Conservation (phyloP, 2,888 invertebrate genomes). For the Torymus tubicola region DNA sequence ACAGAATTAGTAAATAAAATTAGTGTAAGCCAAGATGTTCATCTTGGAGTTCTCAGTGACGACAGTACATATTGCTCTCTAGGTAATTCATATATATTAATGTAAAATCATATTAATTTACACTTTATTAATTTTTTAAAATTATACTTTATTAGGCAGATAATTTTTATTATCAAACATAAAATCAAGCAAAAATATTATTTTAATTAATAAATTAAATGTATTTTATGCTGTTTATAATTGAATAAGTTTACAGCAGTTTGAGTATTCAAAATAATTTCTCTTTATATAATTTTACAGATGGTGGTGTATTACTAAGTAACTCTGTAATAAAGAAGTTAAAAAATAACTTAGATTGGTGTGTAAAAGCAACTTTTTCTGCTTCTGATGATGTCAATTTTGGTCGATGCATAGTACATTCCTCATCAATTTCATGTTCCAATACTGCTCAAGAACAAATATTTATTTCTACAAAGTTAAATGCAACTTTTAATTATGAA, state of each 20-base stretch:
- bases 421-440: slow-evolving; percentile 82
- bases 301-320: slow-evolving; percentile 92
- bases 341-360: slow-evolving; percentile 90
- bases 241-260: too few species aligned
- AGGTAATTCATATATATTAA: slow-evolving; percentile 75
- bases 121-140: too few species aligned
- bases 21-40: slow-evolving; percentile 90
- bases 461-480: slow-evolving; percentile 64
- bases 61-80: slow-evolving; percentile 83
- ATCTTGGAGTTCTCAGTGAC: slow-evolving; percentile 84
- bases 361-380: slow-evolving; percentile 90
- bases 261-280: too few species aligned
- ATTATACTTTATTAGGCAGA: too few species aligned
- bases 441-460: slow-evolving; percentile 78
- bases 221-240: too few species aligned
- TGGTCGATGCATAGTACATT: slow-evolving; percentile 89
- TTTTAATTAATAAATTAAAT: too few species aligned
- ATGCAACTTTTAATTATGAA: slow-evolving; percentile 72
- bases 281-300: slow-evolving; percentile 75
- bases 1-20: slow-evolving; percentile 85
- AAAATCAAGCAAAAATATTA: too few species aligned
- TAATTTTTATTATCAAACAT: too few species aligned
- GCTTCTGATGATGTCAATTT: slow-evolving; percentile 90
- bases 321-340: slow-evolving; percentile 90
- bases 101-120: not conserved